Conservation (phyloP, 2,113 vertebrate genomes). For the Gasterosteus nipponicus region DNA sequence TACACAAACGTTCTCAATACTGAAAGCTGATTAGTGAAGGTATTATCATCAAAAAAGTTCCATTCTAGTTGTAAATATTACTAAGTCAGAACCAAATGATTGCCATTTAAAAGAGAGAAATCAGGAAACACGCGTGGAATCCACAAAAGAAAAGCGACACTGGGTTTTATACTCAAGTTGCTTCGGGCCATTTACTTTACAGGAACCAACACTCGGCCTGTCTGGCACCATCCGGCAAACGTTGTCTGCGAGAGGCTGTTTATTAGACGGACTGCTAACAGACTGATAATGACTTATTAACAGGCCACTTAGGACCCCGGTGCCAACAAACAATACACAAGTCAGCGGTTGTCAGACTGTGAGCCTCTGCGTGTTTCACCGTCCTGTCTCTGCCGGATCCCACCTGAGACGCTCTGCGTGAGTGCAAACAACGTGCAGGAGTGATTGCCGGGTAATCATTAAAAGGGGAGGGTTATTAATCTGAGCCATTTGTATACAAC, state of each 20-base stretch:
- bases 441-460: neutral
- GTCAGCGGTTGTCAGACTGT: conserved; percentile 44
- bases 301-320: conserved; percentile 68
- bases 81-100: neutral
- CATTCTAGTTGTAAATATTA: neutral
- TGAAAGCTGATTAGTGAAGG: neutral
- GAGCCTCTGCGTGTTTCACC: neutral
- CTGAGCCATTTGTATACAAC: neutral
- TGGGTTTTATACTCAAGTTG: neutral
- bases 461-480: neutral
- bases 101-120: neutral
- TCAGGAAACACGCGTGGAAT: neutral
- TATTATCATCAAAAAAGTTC: neutral
- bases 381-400: conserved; percentile 25
- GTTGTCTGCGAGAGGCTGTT: conserved; percentile 48
- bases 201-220: conserved; percentile 22
- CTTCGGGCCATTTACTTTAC: neutral
- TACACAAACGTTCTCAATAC: neutral
- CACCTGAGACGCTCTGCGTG: conserved; percentile 8
- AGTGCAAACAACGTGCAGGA: neutral
- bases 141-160: neutral
- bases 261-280: conserved; percentile 63
- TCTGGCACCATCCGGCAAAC: conserved; percentile 56
- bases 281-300: conserved; percentile 77
- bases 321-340: conserved; percentile 73